Evolutionary conservation across 1,140 invertebrate genomes (phyloP), one percentile per base, ranked within the genome.

Genomic region (Caenorhabditis tropicalis): DNA sequence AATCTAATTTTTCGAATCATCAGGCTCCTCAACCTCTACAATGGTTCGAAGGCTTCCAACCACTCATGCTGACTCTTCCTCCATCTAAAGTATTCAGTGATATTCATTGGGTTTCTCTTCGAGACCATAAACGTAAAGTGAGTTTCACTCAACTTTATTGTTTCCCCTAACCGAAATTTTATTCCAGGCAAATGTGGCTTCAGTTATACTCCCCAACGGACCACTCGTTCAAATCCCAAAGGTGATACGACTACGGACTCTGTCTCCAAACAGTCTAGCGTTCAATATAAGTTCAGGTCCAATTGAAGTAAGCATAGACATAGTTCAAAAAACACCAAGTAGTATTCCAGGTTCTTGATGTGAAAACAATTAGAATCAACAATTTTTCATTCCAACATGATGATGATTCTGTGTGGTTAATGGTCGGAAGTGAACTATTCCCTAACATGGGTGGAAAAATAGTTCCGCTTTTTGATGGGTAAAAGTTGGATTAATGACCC

Each of bases 381-480:
- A 46, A 74, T 74, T 74, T 74, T 21, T 74, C 65, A 10, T 74
- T 74, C 19, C 65, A 74, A 74, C 65, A 74, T 74, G 65, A 74
- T 19, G 65, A 74, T 27, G 65, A 74, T 46, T 74, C 65, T 24
- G 65, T 74, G 10, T 74, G 65, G 65, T 24, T 74, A 10, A 46
- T 74, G 65, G 65, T 74, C 43, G 65, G 65, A 21, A 74, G 65
- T 24, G 65, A 74, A 46, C 36, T 74, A 10, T 43, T 74, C n/a
- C 65, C 65, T 21, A 74, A 74, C 33, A 1, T 74, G 7, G 36
- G 36, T 24, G 65, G 65, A 43, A 74, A 74, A 74, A 74, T 74
- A n/a, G 65, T 74, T 74, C 65, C 65, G 16, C 33, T 74, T 19
- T 74, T 43, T 43, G 65, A 74, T 10, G 36, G 43, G 65, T 74